Evolutionary conservation across 2,888 invertebrate genomes (phyloP).

Genomic region (Thelaira solivaga): DNA sequence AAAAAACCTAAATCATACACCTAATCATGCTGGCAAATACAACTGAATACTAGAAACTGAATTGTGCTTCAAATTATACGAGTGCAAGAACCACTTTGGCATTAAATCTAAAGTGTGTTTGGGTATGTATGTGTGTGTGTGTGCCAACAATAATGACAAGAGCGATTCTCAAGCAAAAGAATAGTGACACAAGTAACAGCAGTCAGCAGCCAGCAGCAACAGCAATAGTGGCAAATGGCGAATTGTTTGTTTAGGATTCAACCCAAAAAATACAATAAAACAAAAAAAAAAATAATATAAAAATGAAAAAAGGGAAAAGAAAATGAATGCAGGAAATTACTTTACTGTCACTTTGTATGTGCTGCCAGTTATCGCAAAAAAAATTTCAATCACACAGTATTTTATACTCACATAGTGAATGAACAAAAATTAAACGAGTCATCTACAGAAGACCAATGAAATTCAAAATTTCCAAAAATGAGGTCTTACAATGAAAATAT

Average conservation of each 20-base stretch:
- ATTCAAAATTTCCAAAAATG: too few species aligned
- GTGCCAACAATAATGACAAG: conserved; percentile 12
- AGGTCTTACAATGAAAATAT: too few species aligned
- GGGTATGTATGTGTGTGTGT: too few species aligned
- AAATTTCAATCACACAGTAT: background rate
- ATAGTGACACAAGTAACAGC: conserved; percentile 38
- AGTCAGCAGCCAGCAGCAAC: too few species aligned
- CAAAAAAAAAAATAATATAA: conserved; percentile 39
- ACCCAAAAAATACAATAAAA: conserved; percentile 23
- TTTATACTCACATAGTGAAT: too few species aligned
- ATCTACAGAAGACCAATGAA: too few species aligned
- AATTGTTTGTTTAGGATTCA: conserved; percentile 74
- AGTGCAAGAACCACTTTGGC: conserved; percentile 39
- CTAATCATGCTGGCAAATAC: conserved; percentile 27
- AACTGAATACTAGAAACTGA: background rate
- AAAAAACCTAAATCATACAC: conserved; percentile 32
- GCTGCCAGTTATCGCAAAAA: conserved; percentile 6
- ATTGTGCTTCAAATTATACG: conserved; percentile 4
- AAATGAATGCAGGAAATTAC: conserved; percentile 74
- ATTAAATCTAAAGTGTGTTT: too few species aligned
- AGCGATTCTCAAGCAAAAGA: background rate
- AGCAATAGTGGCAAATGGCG: conserved; percentile 66
- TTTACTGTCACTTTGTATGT: conserved; percentile 64
- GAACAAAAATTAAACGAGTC: too few species aligned
- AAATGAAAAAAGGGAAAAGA: conserved; percentile 49